Evolutionary conservation across 1,140 invertebrate genomes (phyloP).

Genomic region (Laupala kohalensis): DNA sequence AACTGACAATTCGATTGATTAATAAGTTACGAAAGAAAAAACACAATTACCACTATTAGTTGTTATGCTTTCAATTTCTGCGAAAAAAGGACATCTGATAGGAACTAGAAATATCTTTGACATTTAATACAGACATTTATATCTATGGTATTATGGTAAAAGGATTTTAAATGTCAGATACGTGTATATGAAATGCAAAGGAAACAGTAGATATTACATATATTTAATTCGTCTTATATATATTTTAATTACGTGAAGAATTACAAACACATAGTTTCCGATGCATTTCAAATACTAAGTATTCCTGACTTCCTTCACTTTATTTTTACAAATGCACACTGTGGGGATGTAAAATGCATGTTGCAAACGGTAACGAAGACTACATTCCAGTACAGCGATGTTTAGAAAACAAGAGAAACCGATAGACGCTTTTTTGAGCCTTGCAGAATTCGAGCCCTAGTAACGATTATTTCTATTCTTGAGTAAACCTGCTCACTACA

Average conservation of each 20-base stretch:
- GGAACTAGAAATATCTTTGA: conserved; percentile 11
- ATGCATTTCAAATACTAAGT: background rate
- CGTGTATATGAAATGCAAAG: background rate
- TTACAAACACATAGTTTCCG: no score
- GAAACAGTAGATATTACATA: background rate
- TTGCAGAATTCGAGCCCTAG: background rate
- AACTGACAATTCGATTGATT: background rate
- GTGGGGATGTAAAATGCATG: background rate
- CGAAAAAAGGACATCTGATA: conserved; percentile 1
- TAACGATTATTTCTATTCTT: background rate
- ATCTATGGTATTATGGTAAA: conserved; percentile 2
- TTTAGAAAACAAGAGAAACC: background rate
- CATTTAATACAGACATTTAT: conserved; percentile 12
- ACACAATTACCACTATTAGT: background rate
- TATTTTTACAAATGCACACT: background rate
- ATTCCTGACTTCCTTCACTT: background rate
- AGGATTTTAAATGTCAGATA: background rate
- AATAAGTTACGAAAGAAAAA: background rate
- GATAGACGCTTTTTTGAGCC: background rate
- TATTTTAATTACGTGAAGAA: no score
- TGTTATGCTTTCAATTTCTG: background rate
- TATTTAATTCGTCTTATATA: no score
- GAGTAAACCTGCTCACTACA: no score
- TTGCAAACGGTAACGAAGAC: background rate
- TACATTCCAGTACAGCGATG: background rate